Percentiles rank a stretch among this genome's conserved stretches.
These are phyloP conservation scores for Mycteria americana DNA, from an alignment of 2,797 vertebrate species.

Conservation along the genomic window DNA sequence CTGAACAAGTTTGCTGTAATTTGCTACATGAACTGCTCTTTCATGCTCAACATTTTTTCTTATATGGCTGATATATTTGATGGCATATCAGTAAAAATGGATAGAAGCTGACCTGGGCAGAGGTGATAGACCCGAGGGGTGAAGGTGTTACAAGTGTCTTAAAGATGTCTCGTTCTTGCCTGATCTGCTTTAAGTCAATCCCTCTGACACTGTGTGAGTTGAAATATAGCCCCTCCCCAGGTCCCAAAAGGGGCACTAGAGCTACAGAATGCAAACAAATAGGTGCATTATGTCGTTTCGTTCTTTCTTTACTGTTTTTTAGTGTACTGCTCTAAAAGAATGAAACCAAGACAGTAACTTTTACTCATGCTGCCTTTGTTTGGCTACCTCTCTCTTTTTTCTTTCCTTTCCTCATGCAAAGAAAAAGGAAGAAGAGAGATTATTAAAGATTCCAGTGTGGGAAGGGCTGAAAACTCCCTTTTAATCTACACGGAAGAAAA, in stretches of 20 bases:
- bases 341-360: background rate
- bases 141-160: background rate
- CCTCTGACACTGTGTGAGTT: background rate
- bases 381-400: background rate
- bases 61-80: background rate
- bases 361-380: background rate
- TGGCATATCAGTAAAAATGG: background rate
- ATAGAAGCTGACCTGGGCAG: background rate
- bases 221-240: background rate
- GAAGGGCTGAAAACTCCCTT: background rate
- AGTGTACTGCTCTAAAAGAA: background rate
- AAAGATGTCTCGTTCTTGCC: background rate
- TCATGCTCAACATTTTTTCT: background rate
- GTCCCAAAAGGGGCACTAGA: background rate
- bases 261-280: background rate
- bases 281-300: rapidly evolving
- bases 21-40: background rate
- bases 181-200: background rate
- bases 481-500: background rate
- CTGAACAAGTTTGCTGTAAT: background rate
- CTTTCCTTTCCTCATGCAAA: background rate
- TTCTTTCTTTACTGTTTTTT: background rate
- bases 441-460: background rate
- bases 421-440: background rate
- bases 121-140: background rate